Evolutionary conservation across 2,797 vertebrate species (phyloP).

Genomic region (Neomorphus geoffroyi): DNA sequence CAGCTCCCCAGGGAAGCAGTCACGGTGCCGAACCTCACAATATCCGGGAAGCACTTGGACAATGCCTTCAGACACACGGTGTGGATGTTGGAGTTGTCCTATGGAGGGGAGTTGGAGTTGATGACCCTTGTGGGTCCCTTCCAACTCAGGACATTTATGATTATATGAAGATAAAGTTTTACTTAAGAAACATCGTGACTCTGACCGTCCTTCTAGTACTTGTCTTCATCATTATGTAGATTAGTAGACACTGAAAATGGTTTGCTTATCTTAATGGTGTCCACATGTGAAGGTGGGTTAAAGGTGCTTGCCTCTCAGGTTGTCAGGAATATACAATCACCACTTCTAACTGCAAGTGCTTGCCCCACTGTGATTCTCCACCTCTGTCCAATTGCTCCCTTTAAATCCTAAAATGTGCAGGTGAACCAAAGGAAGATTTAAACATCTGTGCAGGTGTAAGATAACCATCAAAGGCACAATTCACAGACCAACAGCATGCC

Average conservation of each 20-base stretch:
- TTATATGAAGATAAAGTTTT: too few species aligned
- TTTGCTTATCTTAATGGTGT: not conserved
- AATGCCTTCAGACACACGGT: too few species aligned
- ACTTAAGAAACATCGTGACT: fast-evolving
- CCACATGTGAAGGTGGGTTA: not conserved
- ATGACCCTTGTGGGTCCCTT: too few species aligned
- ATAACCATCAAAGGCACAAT: not conserved
- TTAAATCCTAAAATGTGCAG: not conserved
- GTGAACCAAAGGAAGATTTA: not conserved
- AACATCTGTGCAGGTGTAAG: not conserved
- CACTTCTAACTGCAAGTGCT: not conserved
- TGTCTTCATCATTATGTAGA: fast-evolving
- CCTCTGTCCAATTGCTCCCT: not conserved
- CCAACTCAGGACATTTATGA: too few species aligned
- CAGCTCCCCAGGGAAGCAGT: too few species aligned
- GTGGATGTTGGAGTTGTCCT: too few species aligned
- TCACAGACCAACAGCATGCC: not conserved
- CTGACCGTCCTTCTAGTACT: fast-evolving
- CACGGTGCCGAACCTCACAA: too few species aligned
- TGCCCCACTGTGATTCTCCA: not conserved
- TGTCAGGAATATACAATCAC: not conserved
- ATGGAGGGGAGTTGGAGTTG: too few species aligned
- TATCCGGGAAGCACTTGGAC: too few species aligned
- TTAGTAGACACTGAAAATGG: not conserved
- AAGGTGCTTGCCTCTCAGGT: not conserved